Evolutionary conservation across 1,140 invertebrate genomes (phyloP).

Genomic region (Drosophila albomicans): DNA sequence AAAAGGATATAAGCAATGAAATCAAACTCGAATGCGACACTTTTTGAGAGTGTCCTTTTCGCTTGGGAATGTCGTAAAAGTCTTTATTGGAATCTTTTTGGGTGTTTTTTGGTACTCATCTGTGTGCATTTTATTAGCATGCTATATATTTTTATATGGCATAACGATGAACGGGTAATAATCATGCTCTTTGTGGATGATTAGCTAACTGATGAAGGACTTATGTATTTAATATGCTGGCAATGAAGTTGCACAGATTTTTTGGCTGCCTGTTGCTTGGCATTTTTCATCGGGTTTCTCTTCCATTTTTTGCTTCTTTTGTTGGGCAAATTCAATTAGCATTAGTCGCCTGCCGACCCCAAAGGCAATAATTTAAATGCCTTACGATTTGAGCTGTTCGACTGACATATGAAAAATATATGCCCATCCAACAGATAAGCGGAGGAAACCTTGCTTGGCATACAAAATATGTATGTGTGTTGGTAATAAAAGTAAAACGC

Average conservation of each 20-base stretch:
- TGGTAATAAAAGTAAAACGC: slow-evolving; percentile 49
- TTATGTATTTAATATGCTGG: no score
- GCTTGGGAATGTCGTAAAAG: not conserved
- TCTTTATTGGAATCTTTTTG: not conserved
- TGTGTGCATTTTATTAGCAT: slow-evolving; percentile 1
- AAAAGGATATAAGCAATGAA: slow-evolving; percentile 18
- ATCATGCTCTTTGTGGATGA: not conserved
- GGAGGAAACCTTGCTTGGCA: slow-evolving; percentile 31
- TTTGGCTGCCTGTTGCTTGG: not conserved
- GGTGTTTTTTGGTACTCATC: not conserved
- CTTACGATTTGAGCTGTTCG: slow-evolving; percentile 34
- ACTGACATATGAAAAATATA: slow-evolving; percentile 40
- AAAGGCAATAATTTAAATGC: slow-evolving; percentile 50
- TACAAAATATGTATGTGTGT: slow-evolving; percentile 31
- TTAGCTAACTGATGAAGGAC: slow-evolving; percentile 8
- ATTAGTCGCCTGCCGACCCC: slow-evolving; percentile 5
- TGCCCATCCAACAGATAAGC: slow-evolving; percentile 3
- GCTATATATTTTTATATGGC: slow-evolving; percentile 1
- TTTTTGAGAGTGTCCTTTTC: slow-evolving; percentile 7
- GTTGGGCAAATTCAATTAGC: slow-evolving; percentile 42
- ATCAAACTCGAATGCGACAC: slow-evolving; percentile 16
- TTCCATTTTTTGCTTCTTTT: not conserved
- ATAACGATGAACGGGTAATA: not conserved
- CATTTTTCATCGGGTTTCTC: no score
- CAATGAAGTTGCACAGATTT: not conserved